Evolutionary conservation across 2,888 invertebrate species (phyloP).

Genomic region (Cheilosia scutellata): DNA sequence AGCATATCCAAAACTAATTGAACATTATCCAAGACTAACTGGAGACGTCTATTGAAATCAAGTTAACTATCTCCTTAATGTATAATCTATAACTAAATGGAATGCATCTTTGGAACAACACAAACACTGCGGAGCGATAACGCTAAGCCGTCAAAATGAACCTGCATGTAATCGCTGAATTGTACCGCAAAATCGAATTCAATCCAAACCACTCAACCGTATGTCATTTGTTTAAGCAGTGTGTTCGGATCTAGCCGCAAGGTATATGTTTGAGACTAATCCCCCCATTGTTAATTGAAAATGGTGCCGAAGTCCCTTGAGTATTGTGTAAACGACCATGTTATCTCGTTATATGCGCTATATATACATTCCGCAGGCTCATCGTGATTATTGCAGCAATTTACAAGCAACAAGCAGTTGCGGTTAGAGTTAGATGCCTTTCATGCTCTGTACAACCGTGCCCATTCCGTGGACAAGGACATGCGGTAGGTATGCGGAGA

Average conservation of each 20-base stretch:
- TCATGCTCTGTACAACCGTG: slow-evolving; percentile 5
- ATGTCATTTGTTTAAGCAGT: slow-evolving; percentile 25
- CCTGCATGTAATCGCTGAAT: neutral
- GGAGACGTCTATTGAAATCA: too few species aligned
- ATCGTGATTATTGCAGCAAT: slow-evolving; percentile 42
- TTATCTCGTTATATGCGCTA: slow-evolving; percentile 52
- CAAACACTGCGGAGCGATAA: neutral
- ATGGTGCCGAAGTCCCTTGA: slow-evolving; percentile 54
- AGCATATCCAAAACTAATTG: too few species aligned
- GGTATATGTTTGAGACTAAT: slow-evolving; percentile 32
- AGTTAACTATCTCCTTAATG: neutral
- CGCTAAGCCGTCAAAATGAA: slow-evolving; percentile 10
- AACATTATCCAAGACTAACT: too few species aligned
- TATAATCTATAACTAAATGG: neutral
- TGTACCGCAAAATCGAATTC: slow-evolving; percentile 19
- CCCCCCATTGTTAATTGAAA: slow-evolving; percentile 62
- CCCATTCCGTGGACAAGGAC: slow-evolving; percentile 2
- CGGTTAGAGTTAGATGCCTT: slow-evolving; percentile 22
- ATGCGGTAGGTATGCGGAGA: neutral
- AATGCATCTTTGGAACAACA: neutral
- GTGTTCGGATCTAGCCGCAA: slow-evolving; percentile 10
- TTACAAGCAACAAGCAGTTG: slow-evolving; percentile 45
- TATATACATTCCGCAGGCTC: slow-evolving; percentile 46
- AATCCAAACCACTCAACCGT: slow-evolving; percentile 43
- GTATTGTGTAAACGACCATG: slow-evolving; percentile 63